A percentile compares a stretch with the other conserved stretches of the same genome.
Conservation (phyloP, 2,113 vertebrate genomes). For the Lutjanus erythropterus region DNA sequence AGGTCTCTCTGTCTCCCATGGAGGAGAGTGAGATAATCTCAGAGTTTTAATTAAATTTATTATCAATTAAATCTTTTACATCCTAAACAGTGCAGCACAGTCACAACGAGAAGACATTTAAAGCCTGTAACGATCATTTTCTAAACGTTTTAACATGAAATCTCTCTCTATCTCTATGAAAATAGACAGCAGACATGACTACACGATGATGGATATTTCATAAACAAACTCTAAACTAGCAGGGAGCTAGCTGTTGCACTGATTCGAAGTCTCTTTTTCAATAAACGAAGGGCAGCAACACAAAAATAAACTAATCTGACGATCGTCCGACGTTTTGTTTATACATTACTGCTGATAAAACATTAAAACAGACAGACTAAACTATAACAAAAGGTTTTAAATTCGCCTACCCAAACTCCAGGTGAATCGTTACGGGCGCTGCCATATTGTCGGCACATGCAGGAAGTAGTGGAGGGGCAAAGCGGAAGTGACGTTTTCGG, state of each 20-base stretch:
- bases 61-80: neutral
- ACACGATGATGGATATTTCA: neutral
- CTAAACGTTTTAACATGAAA: neutral
- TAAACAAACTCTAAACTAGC: conserved; percentile 25
- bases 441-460: conserved; percentile 88
- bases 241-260: neutral
- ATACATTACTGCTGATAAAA: neutral
- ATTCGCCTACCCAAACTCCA: conserved; percentile 93
- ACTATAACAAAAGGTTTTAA: neutral
- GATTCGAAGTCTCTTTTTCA: neutral
- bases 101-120: neutral
- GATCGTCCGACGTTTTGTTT: fast-evolving
- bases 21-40: neutral
- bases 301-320: fast-evolving
- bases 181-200: neutral
- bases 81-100: neutral
- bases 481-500: conserved; percentile 68
- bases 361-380: fast-evolving
- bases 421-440: conserved; percentile 88
- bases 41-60: too few species aligned
- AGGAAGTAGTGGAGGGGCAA: conserved; percentile 59
- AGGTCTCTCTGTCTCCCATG: neutral
- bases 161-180: neutral
- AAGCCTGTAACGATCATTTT: neutral
- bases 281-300: fast-evolving